Base-by-base conservation (phyloP, 2,797 vertebrate species). In the Arvicola amphibius region DNA sequence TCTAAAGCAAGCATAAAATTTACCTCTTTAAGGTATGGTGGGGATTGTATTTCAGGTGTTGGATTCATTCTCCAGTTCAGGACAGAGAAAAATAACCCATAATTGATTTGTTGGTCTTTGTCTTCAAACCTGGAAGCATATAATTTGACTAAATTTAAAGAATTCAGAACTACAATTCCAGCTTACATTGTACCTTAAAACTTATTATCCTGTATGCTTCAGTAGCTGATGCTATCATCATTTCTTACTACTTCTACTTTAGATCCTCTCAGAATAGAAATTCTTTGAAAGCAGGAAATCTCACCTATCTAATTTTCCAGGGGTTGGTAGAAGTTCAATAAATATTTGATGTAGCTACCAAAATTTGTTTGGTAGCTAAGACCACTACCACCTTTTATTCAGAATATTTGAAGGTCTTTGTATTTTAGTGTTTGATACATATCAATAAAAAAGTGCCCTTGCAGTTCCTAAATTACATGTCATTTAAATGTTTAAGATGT, bases 21-120 rank as follows among this genome's bases (percentile, higher is more conserved):
- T 99, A 99, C 99, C 99, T 99, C 99, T 91, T 99, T 69, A 51
- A 96, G 95, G 73, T 98, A 96, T 0, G 98, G 91, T 8, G 81
- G 97, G 0, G 97, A 97, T 90, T 98, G 88, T 10, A 98, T 97
- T 40, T 97, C 94, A 29, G 98, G 97, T 80, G 98, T 69, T 2
- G 96, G 98, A 96, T 99, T 98, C 93, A 98, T 98, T 96, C 98
- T 97, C 99, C 99, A 99, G 98, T 99, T 99, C 94, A 99, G 98
- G 13, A 97, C 98, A 96, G 98, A 97, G 83, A 99, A 95, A 97
- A 99, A 98, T 34, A 98, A 98, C 0, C 98, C 69, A 94, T 99
- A 99, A 98, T 99, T 98, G n/a, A 99, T 97, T 97, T 98, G 98
- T 46, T 98, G 98, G 61, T 98, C 94, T 78, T 97, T 98, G 13